These are phyloP conservation scores for Zaprionus gabonicus DNA, from an alignment of 1,140 invertebrate species.

Conservation along the genomic window DNA sequence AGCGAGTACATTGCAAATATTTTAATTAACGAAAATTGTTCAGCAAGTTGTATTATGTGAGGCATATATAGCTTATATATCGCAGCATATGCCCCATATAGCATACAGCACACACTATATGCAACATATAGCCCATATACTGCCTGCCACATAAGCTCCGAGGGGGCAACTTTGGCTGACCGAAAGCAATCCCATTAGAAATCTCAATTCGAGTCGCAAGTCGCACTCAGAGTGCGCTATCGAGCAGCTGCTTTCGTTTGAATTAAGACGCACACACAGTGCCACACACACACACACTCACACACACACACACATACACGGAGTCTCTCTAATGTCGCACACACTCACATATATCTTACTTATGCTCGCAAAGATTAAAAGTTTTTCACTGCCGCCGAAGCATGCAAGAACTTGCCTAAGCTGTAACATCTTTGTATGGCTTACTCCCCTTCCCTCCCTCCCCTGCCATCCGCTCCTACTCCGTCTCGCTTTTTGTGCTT, in stretches of 20 bases:
- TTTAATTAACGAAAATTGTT: conserved; percentile 83
- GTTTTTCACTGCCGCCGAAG: conserved; percentile 68
- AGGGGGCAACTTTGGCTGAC: conserved; percentile 49
- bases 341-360: conserved; percentile 78
- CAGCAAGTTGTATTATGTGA: conserved; percentile 73
- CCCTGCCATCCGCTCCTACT: neutral
- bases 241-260: conserved; percentile 76
- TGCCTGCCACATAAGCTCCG: neutral
- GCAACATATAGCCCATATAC: neutral
- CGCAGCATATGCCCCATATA: neutral
- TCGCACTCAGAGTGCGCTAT: conserved; percentile 56
- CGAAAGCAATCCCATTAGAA: conserved; percentile 80
- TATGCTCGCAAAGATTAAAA: conserved; percentile 81
- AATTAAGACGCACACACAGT: conserved; percentile 48
- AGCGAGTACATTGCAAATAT: conserved; percentile 67
- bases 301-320: conserved; percentile 18
- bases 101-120: neutral
- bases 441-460: conserved; percentile 3
- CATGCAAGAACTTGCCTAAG: conserved; percentile 79
- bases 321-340: conserved; percentile 26
- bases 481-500: conserved; percentile 48
- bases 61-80: conserved; percentile 21
- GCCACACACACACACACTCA: neutral
- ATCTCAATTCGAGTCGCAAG: conserved; percentile 60
- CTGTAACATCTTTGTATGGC: conserved; percentile 78